phyloP scores from a whole-genome alignment of 2,113 vertebrate genomes.

The Anguilla rostrata region DNA sequence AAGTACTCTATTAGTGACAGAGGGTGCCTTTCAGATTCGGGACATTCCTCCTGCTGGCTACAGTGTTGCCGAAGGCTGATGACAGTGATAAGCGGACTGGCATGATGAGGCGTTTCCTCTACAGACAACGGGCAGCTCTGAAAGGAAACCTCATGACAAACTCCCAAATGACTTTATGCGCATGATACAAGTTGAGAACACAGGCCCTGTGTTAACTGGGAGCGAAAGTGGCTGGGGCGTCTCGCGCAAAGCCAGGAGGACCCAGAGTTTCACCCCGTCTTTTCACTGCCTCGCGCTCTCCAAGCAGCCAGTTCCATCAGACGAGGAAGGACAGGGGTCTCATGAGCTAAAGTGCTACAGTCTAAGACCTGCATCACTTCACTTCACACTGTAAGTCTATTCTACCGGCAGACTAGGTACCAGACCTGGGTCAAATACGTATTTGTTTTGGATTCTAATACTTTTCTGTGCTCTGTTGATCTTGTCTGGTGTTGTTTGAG shows the following conservation, averaged over 20 bases:
- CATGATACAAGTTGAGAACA: neutral
- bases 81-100: neutral
- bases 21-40: neutral
- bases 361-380: neutral
- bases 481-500: too few species aligned
- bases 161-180: neutral
- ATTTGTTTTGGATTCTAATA: too few species aligned
- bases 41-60: neutral
- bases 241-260: neutral
- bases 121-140: neutral
- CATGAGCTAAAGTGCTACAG: neutral
- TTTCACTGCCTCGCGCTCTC: neutral
- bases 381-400: neutral
- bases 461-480: too few species aligned
- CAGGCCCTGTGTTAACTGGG: conserved; percentile 5
- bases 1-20: neutral
- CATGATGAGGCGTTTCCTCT: neutral
- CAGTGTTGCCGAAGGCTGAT: neutral
- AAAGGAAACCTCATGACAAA: neutral
- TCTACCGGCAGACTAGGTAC: neutral
- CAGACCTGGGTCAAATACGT: too few species aligned
- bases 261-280: neutral
- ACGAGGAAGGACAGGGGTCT: neutral
- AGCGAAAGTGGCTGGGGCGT: neutral
- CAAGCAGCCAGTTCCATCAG: neutral